Percentiles rank a stretch among this genome's conserved stretches.
Evolutionary conservation across 2,113 vertebrate genomes (phyloP).

Genomic region (Amblyornis subalaris): DNA sequence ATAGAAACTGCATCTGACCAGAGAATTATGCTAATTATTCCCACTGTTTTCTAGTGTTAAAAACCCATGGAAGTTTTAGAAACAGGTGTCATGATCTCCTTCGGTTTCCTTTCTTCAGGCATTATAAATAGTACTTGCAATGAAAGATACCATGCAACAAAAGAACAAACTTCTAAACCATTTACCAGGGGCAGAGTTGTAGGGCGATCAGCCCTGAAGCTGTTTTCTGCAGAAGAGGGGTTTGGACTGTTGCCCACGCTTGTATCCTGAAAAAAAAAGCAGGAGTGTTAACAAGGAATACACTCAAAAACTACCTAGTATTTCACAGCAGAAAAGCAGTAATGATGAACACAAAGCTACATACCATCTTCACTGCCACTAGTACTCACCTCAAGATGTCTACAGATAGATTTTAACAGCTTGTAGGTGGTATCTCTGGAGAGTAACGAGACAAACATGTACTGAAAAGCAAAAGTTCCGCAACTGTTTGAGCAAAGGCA

Average conservation of each 20-base stretch:
- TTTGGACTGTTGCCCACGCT: conserved; percentile 82
- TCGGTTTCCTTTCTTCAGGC: background rate
- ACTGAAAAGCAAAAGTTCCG: conserved; percentile 74
- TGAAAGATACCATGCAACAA: background rate
- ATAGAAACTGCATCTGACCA: background rate
- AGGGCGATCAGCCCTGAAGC: conserved; percentile 74
- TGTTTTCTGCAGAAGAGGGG: conserved; percentile 78
- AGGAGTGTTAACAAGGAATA: background rate
- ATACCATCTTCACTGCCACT: background rate
- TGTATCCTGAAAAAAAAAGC: conserved; percentile 69
- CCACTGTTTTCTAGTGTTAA: background rate
- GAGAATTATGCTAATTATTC: background rate
- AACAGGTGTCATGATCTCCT: background rate
- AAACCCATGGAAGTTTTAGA: background rate
- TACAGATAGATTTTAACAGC: conserved; percentile 84
- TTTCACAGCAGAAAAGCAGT: background rate
- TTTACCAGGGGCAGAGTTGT: conserved; percentile 82
- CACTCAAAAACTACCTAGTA: background rate
- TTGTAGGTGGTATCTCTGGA: conserved; percentile 94
- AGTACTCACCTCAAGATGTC: conserved; percentile 82
- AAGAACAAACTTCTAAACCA: background rate
- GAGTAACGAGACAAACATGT: conserved; percentile 91
- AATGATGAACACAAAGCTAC: background rate
- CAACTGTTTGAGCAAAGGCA: background rate
- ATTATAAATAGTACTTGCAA: background rate